These are phyloP conservation scores for Matsumurasca onukii DNA, from an alignment of 1,140 invertebrate species.

Conservation along the genomic window DNA sequence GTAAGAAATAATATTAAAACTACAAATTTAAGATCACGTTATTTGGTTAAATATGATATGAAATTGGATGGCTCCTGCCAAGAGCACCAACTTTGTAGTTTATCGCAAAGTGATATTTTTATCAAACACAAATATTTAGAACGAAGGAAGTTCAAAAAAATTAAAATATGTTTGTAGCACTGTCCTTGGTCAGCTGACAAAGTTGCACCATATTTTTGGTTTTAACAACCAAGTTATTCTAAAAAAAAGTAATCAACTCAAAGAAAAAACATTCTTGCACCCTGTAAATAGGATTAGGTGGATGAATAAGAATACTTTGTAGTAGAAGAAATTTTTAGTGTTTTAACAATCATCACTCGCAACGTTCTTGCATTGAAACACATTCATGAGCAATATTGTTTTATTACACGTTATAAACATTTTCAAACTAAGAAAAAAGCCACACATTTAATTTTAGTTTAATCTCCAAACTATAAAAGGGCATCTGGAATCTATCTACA, in stretches of 20 bases:
- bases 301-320: too few relatives aligned
- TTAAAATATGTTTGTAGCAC: not conserved
- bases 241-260: not conserved
- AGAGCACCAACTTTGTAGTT: not conserved
- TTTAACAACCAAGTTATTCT: not conserved
- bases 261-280: not conserved
- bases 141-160: not conserved
- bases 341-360: too few relatives aligned
- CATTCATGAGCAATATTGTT: not conserved
- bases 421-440: not conserved
- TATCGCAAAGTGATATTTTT: not conserved
- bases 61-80: not conserved
- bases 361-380: slow-evolving; percentile 1
- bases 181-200: not conserved
- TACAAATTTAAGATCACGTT: too few relatives aligned
- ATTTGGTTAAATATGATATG: too few relatives aligned
- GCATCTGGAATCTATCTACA: not conserved
- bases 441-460: not conserved
- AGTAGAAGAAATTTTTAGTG: too few relatives aligned
- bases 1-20: too few relatives aligned
- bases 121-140: not conserved
- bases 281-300: not conserved
- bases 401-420: not conserved
- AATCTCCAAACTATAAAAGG: not conserved
- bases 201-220: not conserved